These are phyloP conservation scores for Pyrocoelia pectoralis DNA, from an alignment of 2,888 invertebrate genomes.

Conservation along the genomic window DNA sequence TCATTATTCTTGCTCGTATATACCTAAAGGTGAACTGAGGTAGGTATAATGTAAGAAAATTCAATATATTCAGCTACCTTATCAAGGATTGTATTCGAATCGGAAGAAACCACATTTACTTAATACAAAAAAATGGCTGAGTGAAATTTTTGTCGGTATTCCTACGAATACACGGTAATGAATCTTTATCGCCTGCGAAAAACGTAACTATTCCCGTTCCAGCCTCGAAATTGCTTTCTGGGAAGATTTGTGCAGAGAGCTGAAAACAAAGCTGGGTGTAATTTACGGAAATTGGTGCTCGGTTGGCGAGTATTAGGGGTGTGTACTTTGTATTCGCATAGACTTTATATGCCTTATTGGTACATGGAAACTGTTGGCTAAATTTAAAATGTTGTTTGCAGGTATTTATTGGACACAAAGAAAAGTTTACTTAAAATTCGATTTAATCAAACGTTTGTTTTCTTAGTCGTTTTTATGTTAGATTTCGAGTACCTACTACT, in stretches of 20 bases:
- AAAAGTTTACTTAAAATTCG: background rate
- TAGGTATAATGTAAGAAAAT: background rate
- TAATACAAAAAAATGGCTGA: slow-evolving; percentile 46
- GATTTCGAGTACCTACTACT: background rate
- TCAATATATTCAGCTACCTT: slow-evolving; percentile 12
- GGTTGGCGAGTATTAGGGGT: slow-evolving; percentile 47
- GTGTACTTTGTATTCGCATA: slow-evolving; percentile 38
- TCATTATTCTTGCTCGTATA: background rate
- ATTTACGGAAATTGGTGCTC: slow-evolving; percentile 63
- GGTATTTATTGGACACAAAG: slow-evolving; percentile 6
- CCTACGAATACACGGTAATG: slow-evolving; percentile 56
- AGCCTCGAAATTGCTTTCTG: slow-evolving; percentile 61
- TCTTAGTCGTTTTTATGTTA: background rate
- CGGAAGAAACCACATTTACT: slow-evolving; percentile 34
- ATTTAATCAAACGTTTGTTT: slow-evolving; percentile 3
- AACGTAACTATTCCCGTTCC: slow-evolving; percentile 58
- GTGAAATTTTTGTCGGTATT: slow-evolving; percentile 53
- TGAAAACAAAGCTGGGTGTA: slow-evolving; percentile 65
- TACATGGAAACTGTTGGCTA: slow-evolving; percentile 27
- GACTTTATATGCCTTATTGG: slow-evolving; percentile 36
- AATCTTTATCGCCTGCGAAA: slow-evolving; percentile 62
- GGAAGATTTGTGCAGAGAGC: slow-evolving; percentile 62
- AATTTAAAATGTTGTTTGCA: slow-evolving; percentile 22
- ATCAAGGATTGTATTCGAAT: slow-evolving; percentile 29
- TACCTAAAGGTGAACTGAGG: background rate